These are phyloP conservation scores for Muschampia plurimacula DNA, from an alignment of 2,888 invertebrate genomes.

Conservation along the genomic window DNA sequence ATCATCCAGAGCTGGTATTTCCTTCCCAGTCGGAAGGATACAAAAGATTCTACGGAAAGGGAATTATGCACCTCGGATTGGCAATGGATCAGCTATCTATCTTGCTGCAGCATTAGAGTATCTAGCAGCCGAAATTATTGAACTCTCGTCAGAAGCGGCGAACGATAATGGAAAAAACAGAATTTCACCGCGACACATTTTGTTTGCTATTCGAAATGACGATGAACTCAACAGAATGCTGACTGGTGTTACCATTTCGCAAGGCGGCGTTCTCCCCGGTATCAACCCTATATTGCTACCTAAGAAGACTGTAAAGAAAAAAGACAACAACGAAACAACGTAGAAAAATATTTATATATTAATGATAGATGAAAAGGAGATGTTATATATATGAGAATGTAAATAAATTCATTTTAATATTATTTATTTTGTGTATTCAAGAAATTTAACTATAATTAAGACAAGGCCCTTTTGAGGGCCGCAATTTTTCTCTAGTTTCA, in stretches of 20 bases:
- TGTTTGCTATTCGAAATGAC: slow-evolving; percentile 67
- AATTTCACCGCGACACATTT: slow-evolving; percentile 60
- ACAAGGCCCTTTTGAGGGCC: slow-evolving; percentile 70
- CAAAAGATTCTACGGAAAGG: slow-evolving; percentile 79
- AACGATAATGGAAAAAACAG: slow-evolving; percentile 88
- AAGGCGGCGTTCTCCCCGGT: slow-evolving; percentile 64
- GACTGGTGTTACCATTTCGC: slow-evolving; percentile 60
- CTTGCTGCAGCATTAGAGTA: slow-evolving; percentile 87
- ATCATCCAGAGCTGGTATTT: slow-evolving; percentile 84
- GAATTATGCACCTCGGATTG: slow-evolving; percentile 85
- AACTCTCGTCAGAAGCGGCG: slow-evolving; percentile 87
- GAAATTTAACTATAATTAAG: background rate
- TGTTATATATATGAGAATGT: background rate
- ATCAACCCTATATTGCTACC: slow-evolving; percentile 65
- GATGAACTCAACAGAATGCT: slow-evolving; percentile 66
- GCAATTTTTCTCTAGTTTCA: slow-evolving; percentile 46
- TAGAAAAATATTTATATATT: background rate
- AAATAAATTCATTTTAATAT: background rate
- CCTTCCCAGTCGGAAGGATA: slow-evolving; percentile 86
- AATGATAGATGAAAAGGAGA: background rate
- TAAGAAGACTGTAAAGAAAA: slow-evolving; percentile 61
- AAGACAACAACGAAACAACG: slow-evolving; percentile 6
- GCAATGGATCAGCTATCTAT: slow-evolving; percentile 69
- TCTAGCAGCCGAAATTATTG: slow-evolving; percentile 87
- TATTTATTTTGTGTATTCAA: background rate